Conservation (phyloP, 2,113 vertebrate species). For the Chaetorhynchus papuensis region DNA sequence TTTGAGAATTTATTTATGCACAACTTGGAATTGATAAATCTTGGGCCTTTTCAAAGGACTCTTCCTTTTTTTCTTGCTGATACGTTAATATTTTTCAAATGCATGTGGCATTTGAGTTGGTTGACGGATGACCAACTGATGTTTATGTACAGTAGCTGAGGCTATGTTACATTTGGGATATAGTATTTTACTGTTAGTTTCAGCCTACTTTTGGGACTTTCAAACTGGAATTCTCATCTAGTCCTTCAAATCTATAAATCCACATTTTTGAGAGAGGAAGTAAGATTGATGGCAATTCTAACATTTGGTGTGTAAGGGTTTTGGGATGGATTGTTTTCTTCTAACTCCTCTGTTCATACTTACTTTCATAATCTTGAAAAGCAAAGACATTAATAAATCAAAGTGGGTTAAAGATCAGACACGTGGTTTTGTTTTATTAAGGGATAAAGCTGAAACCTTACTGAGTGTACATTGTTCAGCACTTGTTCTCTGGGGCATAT, state of each 20-base stretch:
- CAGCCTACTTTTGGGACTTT: background rate
- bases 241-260: background rate
- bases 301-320: background rate
- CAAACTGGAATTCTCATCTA: background rate
- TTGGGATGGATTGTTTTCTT: background rate
- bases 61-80: background rate
- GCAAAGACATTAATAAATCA: conserved; percentile 24
- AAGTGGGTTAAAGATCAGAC: conserved; percentile 32
- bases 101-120: background rate
- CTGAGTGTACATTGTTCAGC: conserved; percentile 16
- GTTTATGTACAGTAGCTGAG: background rate
- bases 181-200: background rate
- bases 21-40: background rate
- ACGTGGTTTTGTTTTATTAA: conserved; percentile 48
- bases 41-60: background rate
- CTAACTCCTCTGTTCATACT: background rate
- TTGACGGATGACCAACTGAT: background rate
- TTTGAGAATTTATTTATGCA: background rate
- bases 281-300: background rate
- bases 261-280: background rate
- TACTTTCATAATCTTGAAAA: conserved; percentile 14
- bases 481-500: conserved; percentile 37
- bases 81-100: background rate
- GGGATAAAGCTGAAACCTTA: conserved; percentile 32
- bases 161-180: background rate